These are phyloP conservation scores for Caenorhabditis panamensis DNA, from an alignment of 2,888 invertebrate species.

Conservation along the genomic window DNA sequence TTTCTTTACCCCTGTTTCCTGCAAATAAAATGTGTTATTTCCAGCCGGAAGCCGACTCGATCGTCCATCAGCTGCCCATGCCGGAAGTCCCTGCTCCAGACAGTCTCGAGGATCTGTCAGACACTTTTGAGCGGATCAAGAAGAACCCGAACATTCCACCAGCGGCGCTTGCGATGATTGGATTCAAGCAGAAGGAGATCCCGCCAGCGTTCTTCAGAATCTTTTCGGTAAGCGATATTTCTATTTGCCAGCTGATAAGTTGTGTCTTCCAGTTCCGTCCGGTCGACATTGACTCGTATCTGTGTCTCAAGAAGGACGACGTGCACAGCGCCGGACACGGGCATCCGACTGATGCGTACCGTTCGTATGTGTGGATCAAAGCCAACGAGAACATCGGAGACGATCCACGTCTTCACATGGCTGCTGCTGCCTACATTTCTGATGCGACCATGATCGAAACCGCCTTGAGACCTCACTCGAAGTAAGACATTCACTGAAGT, in stretches of 20 bases:
- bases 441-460: constrained; percentile 79
- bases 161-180: constrained; percentile 66
- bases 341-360: constrained; percentile 61
- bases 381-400: constrained; percentile 77
- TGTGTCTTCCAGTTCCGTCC: constrained; percentile 68
- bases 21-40: constrained; percentile 12
- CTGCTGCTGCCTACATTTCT: constrained; percentile 82
- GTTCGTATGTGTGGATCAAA: constrained; percentile 72
- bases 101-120: constrained; percentile 73
- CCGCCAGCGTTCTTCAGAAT: constrained; percentile 71
- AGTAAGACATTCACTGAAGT: constrained; percentile 42
- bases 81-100: constrained; percentile 82
- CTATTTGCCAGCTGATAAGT: too few species aligned
- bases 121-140: constrained; percentile 67
- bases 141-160: constrained; percentile 63
- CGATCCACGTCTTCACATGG: constrained; percentile 82
- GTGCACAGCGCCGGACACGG: constrained; percentile 53
- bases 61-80: constrained; percentile 82
- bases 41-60: constrained; percentile 76
- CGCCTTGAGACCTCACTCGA: constrained; percentile 68
- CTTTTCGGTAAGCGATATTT: constrained; percentile 65
- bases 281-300: constrained; percentile 65
- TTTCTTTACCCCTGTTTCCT: neutral
- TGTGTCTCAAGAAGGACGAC: constrained; percentile 61
- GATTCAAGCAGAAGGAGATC: constrained; percentile 69